Base-by-base conservation (phyloP, 2,113 vertebrate genomes). In the Anoura caudifer region DNA sequence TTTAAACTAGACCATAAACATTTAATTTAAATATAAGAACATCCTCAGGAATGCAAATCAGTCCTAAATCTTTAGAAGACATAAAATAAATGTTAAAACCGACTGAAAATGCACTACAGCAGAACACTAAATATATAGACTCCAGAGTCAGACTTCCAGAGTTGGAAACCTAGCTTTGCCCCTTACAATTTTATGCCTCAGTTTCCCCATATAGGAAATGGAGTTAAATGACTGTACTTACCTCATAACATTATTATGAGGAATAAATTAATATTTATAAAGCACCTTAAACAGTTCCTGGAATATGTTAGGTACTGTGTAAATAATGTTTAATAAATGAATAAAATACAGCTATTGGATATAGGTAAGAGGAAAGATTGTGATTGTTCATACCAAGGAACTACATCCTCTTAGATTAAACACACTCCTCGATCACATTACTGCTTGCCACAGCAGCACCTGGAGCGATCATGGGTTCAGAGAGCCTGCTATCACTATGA, bases 1-100 rank as follows among this genome's bases (percentile, higher is more conserved):
- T 22, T 70, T 36, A 85, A 92, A 96, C 9, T 36, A 86, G 90
- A 70, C 43, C 88, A 86, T 90, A 87, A 95, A 47, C 3, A 50
- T 72, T 50, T 82, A 63, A 72, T 91, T 92, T 33, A 95, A 94
- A 95, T 26, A 59, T 1, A 87, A 47, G 75, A 92, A 83, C 36
- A 86, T 16, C 50, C 70, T 94, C 7, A 28, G 73, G 24, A 94
- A 95, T 77, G n/a, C 63, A 88, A 97, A 97, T 77, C 4, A 0
- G 43, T 31, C 31, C 56, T 75, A 94, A 96, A 79, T 85, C 65
- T 92, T 97, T 87, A 94, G 67, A 67, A 93, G 17, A 73, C 47
- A 65, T 41, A 90, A 97, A 73, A 54, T 26, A 84, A n/a, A 4
- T n/a, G 0, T 26, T 61, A 63, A 86, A 95, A 33, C 3, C 69